A percentile compares a stretch with the other conserved stretches of the same genome.
Evolutionary conservation across 2,888 invertebrate genomes (phyloP).

Genomic region (Hyppa rectilinea): DNA sequence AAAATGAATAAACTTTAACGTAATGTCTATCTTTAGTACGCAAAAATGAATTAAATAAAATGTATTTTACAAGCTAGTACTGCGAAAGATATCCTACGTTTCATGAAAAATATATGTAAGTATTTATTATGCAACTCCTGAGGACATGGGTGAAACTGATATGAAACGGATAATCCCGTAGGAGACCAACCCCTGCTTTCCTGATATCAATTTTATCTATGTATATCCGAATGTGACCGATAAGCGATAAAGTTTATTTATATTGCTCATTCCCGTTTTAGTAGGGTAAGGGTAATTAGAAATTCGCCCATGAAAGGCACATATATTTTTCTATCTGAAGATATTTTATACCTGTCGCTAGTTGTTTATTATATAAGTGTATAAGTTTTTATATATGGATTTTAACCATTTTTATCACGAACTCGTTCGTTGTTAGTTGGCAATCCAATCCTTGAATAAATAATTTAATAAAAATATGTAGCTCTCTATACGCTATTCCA

Average conservation of each 20-base stretch:
- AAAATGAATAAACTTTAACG: not conserved
- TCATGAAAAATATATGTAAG: not conserved
- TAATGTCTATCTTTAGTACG: not conserved
- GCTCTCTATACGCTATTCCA: not conserved
- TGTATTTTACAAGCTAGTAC: not conserved
- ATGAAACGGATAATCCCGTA: constrained; percentile 38
- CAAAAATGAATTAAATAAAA: not conserved
- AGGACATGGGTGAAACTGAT: constrained; percentile 9
- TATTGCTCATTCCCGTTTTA: constrained; percentile 13
- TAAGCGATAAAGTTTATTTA: constrained; percentile 37
- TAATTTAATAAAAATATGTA: not conserved
- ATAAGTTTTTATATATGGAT: not conserved
- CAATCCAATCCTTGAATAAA: not conserved
- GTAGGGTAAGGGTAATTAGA: not conserved
- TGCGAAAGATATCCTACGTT: not conserved
- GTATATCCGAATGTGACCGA: constrained; percentile 34
- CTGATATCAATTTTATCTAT: constrained; percentile 44
- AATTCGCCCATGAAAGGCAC: not conserved
- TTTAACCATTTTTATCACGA: not conserved
- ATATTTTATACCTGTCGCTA: not conserved
- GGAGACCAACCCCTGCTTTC: constrained; percentile 19
- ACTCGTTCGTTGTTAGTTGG: not conserved
- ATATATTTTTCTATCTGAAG: not conserved
- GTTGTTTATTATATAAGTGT: not conserved
- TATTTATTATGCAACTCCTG: constrained; percentile 15